Conservation (phyloP, 2,797 vertebrate species). For the Erethizon dorsatum region DNA sequence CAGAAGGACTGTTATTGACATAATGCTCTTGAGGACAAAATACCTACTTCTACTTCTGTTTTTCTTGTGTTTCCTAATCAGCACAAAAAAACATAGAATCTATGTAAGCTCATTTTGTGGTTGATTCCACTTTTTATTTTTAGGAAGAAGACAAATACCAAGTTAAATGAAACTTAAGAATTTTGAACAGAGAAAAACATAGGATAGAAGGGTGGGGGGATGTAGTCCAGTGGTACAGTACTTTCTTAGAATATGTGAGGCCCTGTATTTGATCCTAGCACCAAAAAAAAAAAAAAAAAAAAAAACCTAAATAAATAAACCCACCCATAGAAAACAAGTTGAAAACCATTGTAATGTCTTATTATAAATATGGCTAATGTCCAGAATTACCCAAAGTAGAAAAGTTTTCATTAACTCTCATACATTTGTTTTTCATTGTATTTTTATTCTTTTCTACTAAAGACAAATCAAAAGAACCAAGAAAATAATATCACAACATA, state of each 20-base stretch:
- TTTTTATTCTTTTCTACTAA: not conserved
- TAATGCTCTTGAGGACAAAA: not conserved
- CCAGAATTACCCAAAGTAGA: not conserved
- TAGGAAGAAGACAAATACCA: constrained; percentile 12
- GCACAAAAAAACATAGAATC: not conserved
- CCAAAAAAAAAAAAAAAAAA: not conserved
- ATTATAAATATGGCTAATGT: not conserved
- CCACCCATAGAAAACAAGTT: not conserved
- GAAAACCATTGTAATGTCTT: not conserved
- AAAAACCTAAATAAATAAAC: not conserved
- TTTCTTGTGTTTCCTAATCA: not conserved
- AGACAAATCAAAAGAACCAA: not conserved
- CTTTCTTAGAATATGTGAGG: not conserved
- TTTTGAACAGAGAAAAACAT: not conserved
- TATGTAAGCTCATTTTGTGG: not conserved
- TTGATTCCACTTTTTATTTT: not conserved
- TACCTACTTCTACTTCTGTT: not conserved
- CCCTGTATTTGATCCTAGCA: not conserved
- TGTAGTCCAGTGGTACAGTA: not conserved
- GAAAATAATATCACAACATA: not conserved
- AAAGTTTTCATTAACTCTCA: not conserved
- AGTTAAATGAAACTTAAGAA: constrained; percentile 30
- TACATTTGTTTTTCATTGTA: not conserved
- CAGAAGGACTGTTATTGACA: not conserved
- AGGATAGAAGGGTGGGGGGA: not conserved